Percentiles rank a stretch among this genome's conserved stretches.
These are phyloP conservation scores for Urosaurus nigricauda DNA, from an alignment of 2,797 vertebrate genomes.

Conservation along the genomic window DNA sequence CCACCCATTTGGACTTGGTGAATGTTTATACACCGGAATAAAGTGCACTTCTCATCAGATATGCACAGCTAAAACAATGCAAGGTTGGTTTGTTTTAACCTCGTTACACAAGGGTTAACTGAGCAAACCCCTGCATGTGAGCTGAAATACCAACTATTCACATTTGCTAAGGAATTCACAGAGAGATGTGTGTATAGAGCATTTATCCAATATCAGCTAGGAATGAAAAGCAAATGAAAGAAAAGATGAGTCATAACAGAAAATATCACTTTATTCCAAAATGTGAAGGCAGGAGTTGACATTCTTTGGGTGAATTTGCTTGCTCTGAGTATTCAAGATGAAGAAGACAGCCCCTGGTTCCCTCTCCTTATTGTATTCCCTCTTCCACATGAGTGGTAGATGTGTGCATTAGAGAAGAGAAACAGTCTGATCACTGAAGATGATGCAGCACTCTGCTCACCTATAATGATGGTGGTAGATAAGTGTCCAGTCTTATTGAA, in stretches of 20 bases:
- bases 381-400: not conserved
- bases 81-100: no score
- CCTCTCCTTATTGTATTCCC: conserved; percentile 18
- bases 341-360: not conserved
- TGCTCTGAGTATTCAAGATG: not conserved
- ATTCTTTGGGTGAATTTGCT: not conserved
- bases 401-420: conserved; percentile 52
- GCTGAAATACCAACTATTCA: not conserved
- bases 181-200: no score
- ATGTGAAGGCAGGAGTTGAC: not conserved
- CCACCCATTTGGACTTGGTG: no score
- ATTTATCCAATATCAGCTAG: conserved; percentile 26
- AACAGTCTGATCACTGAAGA: conserved; percentile 38
- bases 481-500: conserved; percentile 52
- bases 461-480: not conserved
- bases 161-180: not conserved
- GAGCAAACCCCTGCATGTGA: not conserved
- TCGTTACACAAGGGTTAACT: not conserved
- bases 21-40: no score
- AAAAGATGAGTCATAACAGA: not conserved
- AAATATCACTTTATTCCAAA: conserved; percentile 6
- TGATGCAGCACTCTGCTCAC: conserved; percentile 30
- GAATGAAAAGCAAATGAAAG: conserved; percentile 7
- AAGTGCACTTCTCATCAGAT: no score
- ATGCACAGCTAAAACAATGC: no score